Base-by-base conservation (phyloP, 1,140 invertebrate genomes). In the Heliconius eleuchia region DNA sequence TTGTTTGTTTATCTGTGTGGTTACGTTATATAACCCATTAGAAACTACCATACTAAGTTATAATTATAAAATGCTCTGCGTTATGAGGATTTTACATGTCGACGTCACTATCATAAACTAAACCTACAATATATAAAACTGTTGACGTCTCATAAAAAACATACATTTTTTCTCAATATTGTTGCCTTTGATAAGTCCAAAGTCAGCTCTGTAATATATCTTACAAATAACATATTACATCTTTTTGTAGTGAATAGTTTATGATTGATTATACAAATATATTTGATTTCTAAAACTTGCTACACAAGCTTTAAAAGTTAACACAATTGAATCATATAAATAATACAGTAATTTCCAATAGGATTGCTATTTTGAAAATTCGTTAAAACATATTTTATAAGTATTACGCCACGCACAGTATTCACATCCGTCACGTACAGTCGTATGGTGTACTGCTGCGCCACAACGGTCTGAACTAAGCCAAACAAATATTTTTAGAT, bases 131-230 rank as follows among this genome's bases (percentile, higher is more conserved):
- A 16, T 46, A 46, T 16, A 3, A 46, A 46, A 13, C 42, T 46
- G 13, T 46, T 46, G 13, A 46, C 42, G 42, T 46, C 42, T 16
- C 42, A 46, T 16, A 46, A 46, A 46, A 46, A 16, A 46, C 4
- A 46, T 46, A 4, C 16, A 42, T 57, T 57, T 57, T 23, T 18
- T 71, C 76, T 79, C 76, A 27, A n/a, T 55, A 79, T n/a, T 66
- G 13, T 66, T 66, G 23, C 55, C n/a, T 23, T 23, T 60, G 11
- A 13, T 30, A 3, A 66, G 23, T 66, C 27, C 27, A 66, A 66
- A 30, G 60, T n/a, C 11, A 30, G 60, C 0, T 66, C 27, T 66
- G 27, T 27, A 27, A 16, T 30, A 66, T 66, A 30, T 66, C 60
- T 27, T 5, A 66, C 60, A 66, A 11, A 27, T 30, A 30, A 66